A percentile compares a stretch with the other conserved stretches of the same genome.
Conservation (phyloP, 2,888 invertebrate genomes). For the Furcula furcula region DNA sequence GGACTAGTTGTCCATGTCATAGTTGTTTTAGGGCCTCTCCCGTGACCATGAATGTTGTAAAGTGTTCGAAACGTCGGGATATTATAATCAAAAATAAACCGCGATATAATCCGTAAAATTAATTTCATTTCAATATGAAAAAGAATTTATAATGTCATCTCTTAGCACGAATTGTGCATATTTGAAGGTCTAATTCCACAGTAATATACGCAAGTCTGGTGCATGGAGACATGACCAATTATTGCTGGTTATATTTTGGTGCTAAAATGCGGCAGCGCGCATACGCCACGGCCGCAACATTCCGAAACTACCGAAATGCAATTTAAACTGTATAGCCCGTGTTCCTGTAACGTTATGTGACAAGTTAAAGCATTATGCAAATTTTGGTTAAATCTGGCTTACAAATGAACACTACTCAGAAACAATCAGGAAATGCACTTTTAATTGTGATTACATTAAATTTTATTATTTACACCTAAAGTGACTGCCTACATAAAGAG, state of each 20-base stretch:
- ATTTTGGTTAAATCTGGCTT: slow-evolving; percentile 57
- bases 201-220: slow-evolving; percentile 33
- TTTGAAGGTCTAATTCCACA: slow-evolving; percentile 19
- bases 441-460: slow-evolving; percentile 8
- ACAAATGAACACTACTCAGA: slow-evolving; percentile 49
- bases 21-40: too few species aligned
- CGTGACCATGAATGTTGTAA: too few species aligned
- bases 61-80: too few species aligned
- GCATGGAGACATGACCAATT: slow-evolving; percentile 36
- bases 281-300: slow-evolving; percentile 51
- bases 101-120: too few species aligned
- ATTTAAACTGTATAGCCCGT: slow-evolving; percentile 63
- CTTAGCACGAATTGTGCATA: too few species aligned
- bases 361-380: slow-evolving; percentile 72
- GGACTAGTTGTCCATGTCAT: too few species aligned
- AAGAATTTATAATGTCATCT: too few species aligned
- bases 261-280: slow-evolving; percentile 50
- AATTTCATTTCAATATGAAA: too few species aligned
- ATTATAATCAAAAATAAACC: too few species aligned
- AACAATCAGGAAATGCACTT: slow-evolving; percentile 33
- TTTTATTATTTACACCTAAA: too few species aligned
- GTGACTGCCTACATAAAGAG: neutral
- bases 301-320: slow-evolving; percentile 62
- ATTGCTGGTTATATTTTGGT: slow-evolving; percentile 48
- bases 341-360: slow-evolving; percentile 57